Evolutionary conservation across 2,113 vertebrate genomes (phyloP), one percentile per base, ranked within the genome.

Genomic region (Chionodraco myersi): DNA sequence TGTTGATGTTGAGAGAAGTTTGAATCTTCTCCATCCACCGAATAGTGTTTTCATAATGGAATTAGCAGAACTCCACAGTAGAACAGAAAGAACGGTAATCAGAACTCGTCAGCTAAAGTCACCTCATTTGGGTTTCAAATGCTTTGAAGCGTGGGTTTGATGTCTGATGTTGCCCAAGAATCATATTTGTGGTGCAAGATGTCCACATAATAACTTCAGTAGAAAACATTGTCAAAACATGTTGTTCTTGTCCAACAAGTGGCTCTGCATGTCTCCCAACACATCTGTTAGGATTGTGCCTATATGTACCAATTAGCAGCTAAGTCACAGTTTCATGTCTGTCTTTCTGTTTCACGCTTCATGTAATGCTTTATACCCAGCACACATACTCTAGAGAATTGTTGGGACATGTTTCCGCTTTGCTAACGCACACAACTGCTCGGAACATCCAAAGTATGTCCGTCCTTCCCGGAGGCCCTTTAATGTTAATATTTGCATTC

Each of bases 401-500:
- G 60, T 15, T 3, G 11, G 21, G 67, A 76, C 34, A 45, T 78
- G 45, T 82, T 82, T 79, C 18, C 34, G 5, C 18, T 83, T 70
- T 67, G 53, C 72, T 26, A 83, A 77, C 79, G 11, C 34, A 87
- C 18, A 49, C 56, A 72, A 73, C 74, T 52, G 73, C 49, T 65
- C 54, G 60, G 68, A 86, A 79, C 41, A 73, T 79, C 66, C 48
- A n/a, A 85, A 77, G 82, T 63, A 72, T 82, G 77, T 72, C 45
- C 11, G 41, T 77, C 68, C 69, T 75, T 85, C 64, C 69, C 7
- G 10, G 45, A 75, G 86, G 88, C 88, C 91, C 83, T 86, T 79
- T 72, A 86, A 90, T 88, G 82, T 82, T 92, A 89, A 91, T 91
- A 93, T 93, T 93, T 92, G 83, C 88, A 90, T 94, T 90, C 81